These are phyloP conservation scores for Amphimallon solstitiale DNA, from an alignment of 2,888 invertebrate genomes.

Conservation along the genomic window DNA sequence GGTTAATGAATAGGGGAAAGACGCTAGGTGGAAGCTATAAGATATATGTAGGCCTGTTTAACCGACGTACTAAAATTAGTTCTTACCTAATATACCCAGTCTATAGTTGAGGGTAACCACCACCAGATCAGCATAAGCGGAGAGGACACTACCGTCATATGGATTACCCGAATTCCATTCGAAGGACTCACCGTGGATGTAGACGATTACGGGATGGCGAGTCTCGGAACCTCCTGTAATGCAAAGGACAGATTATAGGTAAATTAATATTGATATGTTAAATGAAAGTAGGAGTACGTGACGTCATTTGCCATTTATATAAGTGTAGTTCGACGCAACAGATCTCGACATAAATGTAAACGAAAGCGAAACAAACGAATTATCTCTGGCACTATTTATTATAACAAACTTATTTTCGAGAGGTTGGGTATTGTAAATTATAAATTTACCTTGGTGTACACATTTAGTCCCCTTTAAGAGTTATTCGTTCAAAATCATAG, in stretches of 20 bases:
- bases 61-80: constrained; percentile 29
- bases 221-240: constrained; percentile 67
- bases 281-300: no score
- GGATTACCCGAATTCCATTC: constrained; percentile 97
- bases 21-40: background rate
- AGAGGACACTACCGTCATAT: constrained; percentile 94
- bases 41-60: background rate
- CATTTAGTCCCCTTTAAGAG: no score
- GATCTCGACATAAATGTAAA: no score
- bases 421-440: no score
- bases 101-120: constrained; percentile 98
- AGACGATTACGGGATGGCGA: constrained; percentile 80
- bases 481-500: no score
- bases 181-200: constrained; percentile 88
- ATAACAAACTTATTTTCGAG: no score
- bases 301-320: no score
- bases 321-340: no score
- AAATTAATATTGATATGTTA: background rate
- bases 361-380: no score
- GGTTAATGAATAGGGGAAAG: constrained; percentile 34
- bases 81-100: constrained; percentile 85
- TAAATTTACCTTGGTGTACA: no score
- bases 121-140: constrained; percentile 90
- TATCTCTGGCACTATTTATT: no score
- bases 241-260: constrained; percentile 16